Conservation (phyloP, 2,113 vertebrate genomes). For the Callionymus lyra region DNA sequence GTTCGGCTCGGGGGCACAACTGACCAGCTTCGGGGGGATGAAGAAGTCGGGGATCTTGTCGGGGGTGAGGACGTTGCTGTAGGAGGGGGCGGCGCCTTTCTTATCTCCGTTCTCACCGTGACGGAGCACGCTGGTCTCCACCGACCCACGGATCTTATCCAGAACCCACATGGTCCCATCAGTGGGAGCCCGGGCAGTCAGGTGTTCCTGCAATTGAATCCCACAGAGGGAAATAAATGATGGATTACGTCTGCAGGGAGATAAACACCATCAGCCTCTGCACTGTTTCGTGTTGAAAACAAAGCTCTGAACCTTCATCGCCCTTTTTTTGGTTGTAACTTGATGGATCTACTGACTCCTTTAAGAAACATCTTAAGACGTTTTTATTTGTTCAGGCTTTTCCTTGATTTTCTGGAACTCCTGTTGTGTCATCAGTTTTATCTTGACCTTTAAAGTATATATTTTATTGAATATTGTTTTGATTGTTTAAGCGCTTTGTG, state of each 20-base stretch:
- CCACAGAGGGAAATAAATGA: constrained; percentile 24
- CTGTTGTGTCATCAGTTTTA: too few species aligned
- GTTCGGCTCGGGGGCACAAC: constrained; percentile 68
- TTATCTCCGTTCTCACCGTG: constrained; percentile 66
- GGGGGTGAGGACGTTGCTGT: constrained; percentile 92
- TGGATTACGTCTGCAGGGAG: constrained; percentile 14
- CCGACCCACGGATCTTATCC: constrained; percentile 84
- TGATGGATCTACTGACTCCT: too few species aligned
- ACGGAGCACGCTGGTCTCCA: constrained; percentile 71
- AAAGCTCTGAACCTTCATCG: too few species aligned
- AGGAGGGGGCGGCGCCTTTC: constrained; percentile 61
- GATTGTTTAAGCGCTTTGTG: too few species aligned
- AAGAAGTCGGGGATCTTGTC: constrained; percentile 98
- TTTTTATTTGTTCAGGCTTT: too few species aligned
- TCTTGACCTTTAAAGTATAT: too few species aligned
- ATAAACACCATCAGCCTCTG: constrained; percentile 13
- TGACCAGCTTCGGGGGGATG: constrained; percentile 86
- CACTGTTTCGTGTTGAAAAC: too few species aligned
- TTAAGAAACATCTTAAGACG: too few species aligned
- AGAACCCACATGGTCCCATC: constrained; percentile 81
- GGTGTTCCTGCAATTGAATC: constrained; percentile 42
- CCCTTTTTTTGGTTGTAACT: too few species aligned
- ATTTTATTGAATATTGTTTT: too few species aligned
- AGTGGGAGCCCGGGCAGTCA: constrained; percentile 14
- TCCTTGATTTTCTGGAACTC: too few species aligned